Conservation (phyloP, 2,113 vertebrate species). For the Tachycineta bicolor region DNA sequence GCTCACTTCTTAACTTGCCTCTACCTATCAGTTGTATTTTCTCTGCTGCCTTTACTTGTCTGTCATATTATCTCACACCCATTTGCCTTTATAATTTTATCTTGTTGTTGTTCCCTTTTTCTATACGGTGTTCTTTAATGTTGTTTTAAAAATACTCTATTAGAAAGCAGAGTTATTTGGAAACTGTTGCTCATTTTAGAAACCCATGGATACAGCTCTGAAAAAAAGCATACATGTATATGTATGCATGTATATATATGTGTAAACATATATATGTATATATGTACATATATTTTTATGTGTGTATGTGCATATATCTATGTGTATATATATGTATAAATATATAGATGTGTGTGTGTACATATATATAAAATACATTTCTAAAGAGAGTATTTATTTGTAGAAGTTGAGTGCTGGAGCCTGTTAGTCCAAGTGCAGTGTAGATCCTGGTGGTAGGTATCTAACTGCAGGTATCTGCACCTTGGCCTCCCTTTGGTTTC, state of each 20-base stretch:
- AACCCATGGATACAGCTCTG: background rate
- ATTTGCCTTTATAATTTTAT: background rate
- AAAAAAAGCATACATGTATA: background rate
- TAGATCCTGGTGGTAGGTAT: background rate
- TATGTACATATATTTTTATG: background rate
- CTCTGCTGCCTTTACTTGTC: background rate
- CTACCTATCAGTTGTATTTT: constrained; percentile 7
- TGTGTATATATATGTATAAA: background rate
- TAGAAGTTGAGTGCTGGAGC: background rate
- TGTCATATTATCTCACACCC: background rate
- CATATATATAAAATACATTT: background rate
- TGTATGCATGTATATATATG: background rate
- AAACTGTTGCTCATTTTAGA: constrained; percentile 6
- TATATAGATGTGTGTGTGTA: background rate
- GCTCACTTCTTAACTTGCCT: background rate
- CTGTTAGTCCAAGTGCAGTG: background rate
- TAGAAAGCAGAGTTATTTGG: background rate
- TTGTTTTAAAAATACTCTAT: background rate
- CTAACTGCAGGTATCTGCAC: background rate
- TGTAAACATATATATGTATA: background rate
- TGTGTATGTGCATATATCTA: background rate
- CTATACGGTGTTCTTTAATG: background rate
- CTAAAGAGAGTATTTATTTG: background rate
- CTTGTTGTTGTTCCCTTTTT: background rate
- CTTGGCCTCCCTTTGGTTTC: background rate